phyloP scores from a whole-genome alignment of 2,113 vertebrate genomes.

The Daubentonia madagascariensis region DNA sequence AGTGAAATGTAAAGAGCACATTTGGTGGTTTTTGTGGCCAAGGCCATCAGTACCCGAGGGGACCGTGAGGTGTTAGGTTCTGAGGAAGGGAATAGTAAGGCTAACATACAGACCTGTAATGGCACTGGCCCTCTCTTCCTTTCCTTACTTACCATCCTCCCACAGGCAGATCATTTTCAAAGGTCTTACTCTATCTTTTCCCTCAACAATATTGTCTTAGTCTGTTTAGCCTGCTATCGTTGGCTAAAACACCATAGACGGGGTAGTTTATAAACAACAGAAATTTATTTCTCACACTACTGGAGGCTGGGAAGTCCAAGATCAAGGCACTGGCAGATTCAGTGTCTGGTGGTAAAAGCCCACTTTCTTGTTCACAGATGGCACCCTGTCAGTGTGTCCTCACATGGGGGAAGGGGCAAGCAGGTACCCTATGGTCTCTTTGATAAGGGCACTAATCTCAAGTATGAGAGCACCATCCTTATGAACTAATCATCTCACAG shows the following conservation, averaged over 20 bases:
- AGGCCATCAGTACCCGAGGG: neutral
- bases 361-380: neutral
- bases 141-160: neutral
- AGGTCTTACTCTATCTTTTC: neutral
- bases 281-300: neutral
- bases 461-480: neutral
- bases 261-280: neutral
- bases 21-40: neutral
- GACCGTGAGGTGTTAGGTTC: neutral
- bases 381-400: no score
- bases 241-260: neutral
- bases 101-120: neutral
- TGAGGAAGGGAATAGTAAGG: rapidly evolving
- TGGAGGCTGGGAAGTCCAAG: neutral
- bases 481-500: no score
- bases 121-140: neutral
- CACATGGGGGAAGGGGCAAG: neutral
- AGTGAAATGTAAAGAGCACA: neutral
- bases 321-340: neutral
- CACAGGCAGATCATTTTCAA: neutral
- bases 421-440: neutral
- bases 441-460: neutral
- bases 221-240: neutral
- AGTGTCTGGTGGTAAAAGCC: neutral
- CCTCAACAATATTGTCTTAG: neutral